A percentile compares a stretch with the other conserved stretches of the same genome.
Evolutionary conservation across 1,140 invertebrate genomes (phyloP).

Genomic region (Panulirus ornatus): DNA sequence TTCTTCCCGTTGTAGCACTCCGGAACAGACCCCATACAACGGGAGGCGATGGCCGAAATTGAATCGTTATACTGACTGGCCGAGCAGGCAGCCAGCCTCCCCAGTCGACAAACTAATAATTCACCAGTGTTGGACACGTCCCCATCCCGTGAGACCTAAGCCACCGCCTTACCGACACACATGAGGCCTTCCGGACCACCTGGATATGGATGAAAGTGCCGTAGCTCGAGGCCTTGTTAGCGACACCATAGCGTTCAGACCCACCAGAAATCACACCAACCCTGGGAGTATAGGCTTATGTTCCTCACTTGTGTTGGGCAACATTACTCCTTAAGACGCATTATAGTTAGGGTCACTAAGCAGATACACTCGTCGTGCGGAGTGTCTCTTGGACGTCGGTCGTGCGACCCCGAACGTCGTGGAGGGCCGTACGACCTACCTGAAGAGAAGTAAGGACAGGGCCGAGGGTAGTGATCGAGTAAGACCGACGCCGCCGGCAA

Average conservation of each 20-base stretch:
- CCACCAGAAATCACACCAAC: conserved; percentile 11
- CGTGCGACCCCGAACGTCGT: conserved; percentile 13
- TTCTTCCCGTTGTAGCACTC: too few relatives aligned
- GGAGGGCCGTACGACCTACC: conserved; percentile 40
- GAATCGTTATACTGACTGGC: conserved; percentile 27
- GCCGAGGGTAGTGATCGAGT: not conserved
- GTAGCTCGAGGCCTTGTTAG: conserved; percentile 19
- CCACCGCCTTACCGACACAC: not conserved
- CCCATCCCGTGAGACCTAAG: not conserved
- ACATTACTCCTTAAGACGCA: conserved; percentile 5
- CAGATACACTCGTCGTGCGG: not conserved
- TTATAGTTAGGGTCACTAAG: not conserved
- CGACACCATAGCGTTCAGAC: conserved; percentile 21
- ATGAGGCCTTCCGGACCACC: not conserved
- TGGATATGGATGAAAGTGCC: conserved; percentile 13
- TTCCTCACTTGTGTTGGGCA: not conserved
- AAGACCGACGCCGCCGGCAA: conserved; percentile 14
- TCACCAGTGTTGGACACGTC: conserved; percentile 25
- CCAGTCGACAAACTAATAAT: conserved; percentile 44
- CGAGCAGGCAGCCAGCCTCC: conserved; percentile 32
- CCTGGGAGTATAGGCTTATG: not conserved
- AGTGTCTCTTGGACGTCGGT: too few relatives aligned
- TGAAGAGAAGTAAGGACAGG: not conserved
- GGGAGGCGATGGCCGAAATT: conserved; percentile 18
- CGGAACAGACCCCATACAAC: not conserved